Conservation (phyloP, 2,888 invertebrate genomes). For the Volucella bombylans region DNA sequence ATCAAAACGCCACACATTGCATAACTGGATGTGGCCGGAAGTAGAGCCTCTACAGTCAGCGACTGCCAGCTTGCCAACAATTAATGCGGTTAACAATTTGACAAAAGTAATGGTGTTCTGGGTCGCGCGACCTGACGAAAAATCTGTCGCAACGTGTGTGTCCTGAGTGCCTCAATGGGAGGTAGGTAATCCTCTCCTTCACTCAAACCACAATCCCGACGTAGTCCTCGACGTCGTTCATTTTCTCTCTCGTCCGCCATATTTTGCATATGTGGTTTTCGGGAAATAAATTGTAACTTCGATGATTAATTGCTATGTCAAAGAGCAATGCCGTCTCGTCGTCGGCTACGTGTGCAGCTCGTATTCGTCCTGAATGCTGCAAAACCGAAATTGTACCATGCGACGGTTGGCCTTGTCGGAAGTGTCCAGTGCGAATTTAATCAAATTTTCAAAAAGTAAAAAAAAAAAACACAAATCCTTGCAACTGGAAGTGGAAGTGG, state of each 20-base stretch:
- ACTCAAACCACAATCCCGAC: background rate
- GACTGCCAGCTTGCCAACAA: conserved; percentile 71
- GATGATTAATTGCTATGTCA: conserved; percentile 74
- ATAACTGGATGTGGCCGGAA: conserved; percentile 54
- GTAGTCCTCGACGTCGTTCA: conserved; percentile 39
- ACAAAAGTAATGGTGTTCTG: conserved; percentile 72
- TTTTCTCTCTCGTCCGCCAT: conserved; percentile 47
- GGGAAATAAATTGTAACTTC: conserved; percentile 72
- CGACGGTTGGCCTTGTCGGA: conserved; percentile 54
- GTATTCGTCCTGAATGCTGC: conserved; percentile 13
- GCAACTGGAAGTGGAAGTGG: conserved; percentile 31
- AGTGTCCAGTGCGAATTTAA: conserved; percentile 66
- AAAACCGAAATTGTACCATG: conserved; percentile 48
- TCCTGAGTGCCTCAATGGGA: background rate
- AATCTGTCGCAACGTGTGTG: conserved; percentile 48
- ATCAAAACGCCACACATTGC: background rate
- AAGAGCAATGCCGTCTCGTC: conserved; percentile 63
- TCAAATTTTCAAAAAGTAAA: conserved; percentile 60
- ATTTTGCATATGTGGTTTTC: conserved; percentile 71
- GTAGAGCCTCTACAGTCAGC: conserved; percentile 71
- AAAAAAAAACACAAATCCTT: too few species aligned
- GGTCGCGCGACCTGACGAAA: conserved; percentile 71
- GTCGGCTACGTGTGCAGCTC: background rate
- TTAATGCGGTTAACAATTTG: conserved; percentile 74
- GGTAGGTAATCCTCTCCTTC: conserved; percentile 20